Conservation (phyloP, 2,888 invertebrate genomes). For the Oligia latruncula region DNA sequence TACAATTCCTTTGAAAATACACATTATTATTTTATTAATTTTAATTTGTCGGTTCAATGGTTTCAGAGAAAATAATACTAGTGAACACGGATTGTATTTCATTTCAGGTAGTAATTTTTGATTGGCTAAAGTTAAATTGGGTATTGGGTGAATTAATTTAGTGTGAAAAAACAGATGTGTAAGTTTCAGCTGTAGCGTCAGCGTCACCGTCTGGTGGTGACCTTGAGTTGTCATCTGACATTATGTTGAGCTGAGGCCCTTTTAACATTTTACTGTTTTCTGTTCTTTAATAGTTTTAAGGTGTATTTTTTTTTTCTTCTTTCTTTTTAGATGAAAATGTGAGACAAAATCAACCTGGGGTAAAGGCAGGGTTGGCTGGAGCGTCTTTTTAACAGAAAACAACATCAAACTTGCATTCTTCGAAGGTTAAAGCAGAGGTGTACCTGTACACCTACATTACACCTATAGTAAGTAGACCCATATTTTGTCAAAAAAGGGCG, state of each 20-base stretch:
- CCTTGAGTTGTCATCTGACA: neutral
- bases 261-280: neutral
- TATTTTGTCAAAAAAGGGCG: neutral
- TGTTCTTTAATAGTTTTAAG: neutral
- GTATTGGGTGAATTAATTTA: too few relatives aligned
- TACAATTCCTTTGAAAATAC: slow-evolving; percentile 44
- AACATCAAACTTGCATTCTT: too few relatives aligned
- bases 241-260: neutral
- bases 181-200: neutral
- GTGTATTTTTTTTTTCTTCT: neutral
- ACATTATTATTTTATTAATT: slow-evolving; percentile 48
- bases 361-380: neutral
- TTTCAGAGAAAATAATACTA: neutral
- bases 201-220: neutral
- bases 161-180: neutral
- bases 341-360: neutral
- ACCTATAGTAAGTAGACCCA: neutral
- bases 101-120: neutral
- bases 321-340: neutral
- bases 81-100: slow-evolving; percentile 16
- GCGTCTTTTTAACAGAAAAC: neutral
- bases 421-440: neutral
- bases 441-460: too few relatives aligned
- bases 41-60: slow-evolving; percentile 50
- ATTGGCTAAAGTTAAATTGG: neutral